phyloP scores from a whole-genome alignment of 2,888 invertebrate genomes.

The Caenorhabditis sp. region DNA sequence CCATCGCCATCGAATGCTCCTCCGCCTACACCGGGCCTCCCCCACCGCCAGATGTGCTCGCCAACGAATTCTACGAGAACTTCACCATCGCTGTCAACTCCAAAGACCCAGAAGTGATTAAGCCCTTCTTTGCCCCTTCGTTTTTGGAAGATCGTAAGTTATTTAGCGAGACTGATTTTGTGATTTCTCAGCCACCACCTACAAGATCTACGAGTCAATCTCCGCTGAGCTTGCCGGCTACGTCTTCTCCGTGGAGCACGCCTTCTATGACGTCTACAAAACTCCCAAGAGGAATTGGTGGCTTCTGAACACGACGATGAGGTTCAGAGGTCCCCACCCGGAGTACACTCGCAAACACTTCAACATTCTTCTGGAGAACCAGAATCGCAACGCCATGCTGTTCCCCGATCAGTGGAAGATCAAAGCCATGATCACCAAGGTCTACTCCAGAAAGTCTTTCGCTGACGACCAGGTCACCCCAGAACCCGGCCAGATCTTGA shows the following conservation, averaged over 20 bases:
- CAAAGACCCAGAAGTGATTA: background rate
- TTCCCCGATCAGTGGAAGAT: background rate
- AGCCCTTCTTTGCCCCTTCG: background rate
- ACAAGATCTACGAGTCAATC: background rate
- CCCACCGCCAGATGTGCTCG: background rate
- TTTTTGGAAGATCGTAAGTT: background rate
- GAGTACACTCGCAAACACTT: background rate
- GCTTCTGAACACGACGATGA: background rate
- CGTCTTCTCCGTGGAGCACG: background rate
- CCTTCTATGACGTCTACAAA: background rate
- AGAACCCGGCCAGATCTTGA: background rate
- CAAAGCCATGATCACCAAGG: background rate
- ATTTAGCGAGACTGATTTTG: no score
- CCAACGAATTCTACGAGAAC: background rate
- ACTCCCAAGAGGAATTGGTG: background rate
- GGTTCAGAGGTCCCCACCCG: constrained; percentile 11
- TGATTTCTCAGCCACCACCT: background rate
- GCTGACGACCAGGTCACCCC: background rate
- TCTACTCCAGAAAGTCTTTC: background rate
- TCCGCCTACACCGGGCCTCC: background rate
- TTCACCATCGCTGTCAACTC: background rate
- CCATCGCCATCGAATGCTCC: background rate
- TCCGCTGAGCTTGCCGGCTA: background rate
- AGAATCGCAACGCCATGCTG: background rate
- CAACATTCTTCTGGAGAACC: background rate